A percentile compares a stretch with the other conserved stretches of the same genome.
Conservation (phyloP, 37 sponge, comb jelly and placozoan genomes). For the Lycopodina hypogea region DNA sequence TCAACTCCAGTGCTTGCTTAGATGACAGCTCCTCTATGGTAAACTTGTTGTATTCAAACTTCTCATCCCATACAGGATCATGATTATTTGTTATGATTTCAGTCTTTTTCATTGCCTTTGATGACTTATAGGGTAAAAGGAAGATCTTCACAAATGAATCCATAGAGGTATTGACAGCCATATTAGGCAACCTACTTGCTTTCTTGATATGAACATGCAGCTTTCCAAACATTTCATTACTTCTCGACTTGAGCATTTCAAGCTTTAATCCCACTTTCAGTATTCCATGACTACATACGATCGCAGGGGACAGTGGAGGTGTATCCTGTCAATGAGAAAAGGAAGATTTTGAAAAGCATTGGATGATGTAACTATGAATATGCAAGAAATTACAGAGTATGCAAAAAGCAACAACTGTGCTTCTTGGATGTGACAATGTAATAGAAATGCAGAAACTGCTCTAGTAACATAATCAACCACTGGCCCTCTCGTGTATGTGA, state of each 20-base stretch:
- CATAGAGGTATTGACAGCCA: not conserved
- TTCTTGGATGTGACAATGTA: too few relatives aligned
- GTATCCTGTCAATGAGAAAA: too few relatives aligned
- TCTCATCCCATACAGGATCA: slow-evolving; percentile 57
- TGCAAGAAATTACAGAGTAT: too few relatives aligned
- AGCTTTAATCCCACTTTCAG: not conserved
- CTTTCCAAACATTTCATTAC: not conserved
- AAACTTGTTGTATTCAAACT: slow-evolving; percentile 38
- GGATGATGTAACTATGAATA: too few relatives aligned
- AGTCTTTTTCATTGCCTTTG: slow-evolving; percentile 44
- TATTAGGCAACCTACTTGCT: slow-evolving; percentile 21
- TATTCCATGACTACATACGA: not conserved
- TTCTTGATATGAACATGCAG: slow-evolving; percentile 37
- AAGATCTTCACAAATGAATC: slow-evolving; percentile 36
- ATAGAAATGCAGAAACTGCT: too few relatives aligned
- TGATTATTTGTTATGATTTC: slow-evolving; percentile 41
- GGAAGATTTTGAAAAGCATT: too few relatives aligned
- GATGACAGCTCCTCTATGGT: slow-evolving; percentile 38
- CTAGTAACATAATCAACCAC: too few relatives aligned
- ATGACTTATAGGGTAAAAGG: slow-evolving; percentile 35
- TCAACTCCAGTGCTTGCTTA: slow-evolving; percentile 51
- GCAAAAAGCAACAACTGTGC: too few relatives aligned
- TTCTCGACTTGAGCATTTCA: not conserved
- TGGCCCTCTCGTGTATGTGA: too few relatives aligned
- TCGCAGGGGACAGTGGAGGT: too few relatives aligned